A percentile compares a stretch with the other conserved stretches of the same genome.
These are phyloP conservation scores for Grammomys dolichurus DNA, from an alignment of 2,113 vertebrate species.

Conservation along the genomic window DNA sequence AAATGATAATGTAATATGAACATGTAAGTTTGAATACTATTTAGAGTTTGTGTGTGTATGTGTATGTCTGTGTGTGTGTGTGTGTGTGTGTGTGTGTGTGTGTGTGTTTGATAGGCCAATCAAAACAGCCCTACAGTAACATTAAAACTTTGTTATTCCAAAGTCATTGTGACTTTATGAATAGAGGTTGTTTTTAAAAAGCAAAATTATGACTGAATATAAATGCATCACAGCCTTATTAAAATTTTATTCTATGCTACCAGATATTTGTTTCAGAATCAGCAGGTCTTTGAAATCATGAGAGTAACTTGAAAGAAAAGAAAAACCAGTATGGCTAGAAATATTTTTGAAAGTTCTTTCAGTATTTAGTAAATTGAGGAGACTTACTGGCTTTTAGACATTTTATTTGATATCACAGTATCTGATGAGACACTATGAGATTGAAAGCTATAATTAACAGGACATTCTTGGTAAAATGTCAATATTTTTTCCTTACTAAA, in stretches of 20 bases:
- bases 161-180: constrained; percentile 1
- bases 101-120: background rate
- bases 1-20: background rate
- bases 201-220: background rate
- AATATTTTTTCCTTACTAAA: constrained; percentile 3
- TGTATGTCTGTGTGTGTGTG: too few relatives aligned
- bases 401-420: constrained; percentile 50
- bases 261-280: constrained; percentile 17
- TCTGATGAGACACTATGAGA: constrained; percentile 17
- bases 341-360: constrained; percentile 57
- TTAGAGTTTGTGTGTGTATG: background rate
- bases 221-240: constrained; percentile 53
- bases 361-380: constrained; percentile 52
- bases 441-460: background rate
- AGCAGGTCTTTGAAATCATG: constrained; percentile 24
- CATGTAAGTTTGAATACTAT: background rate
- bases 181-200: constrained; percentile 39
- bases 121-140: constrained; percentile 1
- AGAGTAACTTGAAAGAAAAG: constrained; percentile 52
- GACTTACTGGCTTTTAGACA: constrained; percentile 45
- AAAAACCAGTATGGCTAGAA: background rate
- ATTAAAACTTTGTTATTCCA: background rate
- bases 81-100: background rate
- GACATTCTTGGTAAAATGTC: background rate
- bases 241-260: constrained; percentile 55